Evolutionary conservation across 2,113 vertebrate genomes (phyloP), one percentile per base, ranked within the genome.

Genomic region (Sander lucioperca): DNA sequence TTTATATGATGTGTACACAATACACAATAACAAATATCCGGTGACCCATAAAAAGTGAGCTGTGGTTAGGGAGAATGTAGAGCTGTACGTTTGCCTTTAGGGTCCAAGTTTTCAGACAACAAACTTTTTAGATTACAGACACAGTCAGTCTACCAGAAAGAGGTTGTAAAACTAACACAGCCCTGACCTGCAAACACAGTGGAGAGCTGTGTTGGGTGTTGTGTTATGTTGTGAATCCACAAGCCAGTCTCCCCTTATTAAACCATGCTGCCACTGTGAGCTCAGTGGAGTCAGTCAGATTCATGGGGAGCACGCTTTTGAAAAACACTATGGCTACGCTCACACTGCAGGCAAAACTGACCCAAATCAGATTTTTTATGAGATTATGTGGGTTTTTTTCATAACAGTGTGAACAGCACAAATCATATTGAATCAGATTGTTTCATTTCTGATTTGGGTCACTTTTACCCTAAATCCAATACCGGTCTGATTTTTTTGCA

Each of bases 111-210:
- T 80, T 71, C 83, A 78, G 62, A 77, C 65, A 78, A 59, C 69
- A 83, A 86, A 86, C 84, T 74, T 89, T 89, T 87, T 78, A 64
- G 68, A 88, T 82, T 81, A 85, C 48, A 84, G 27, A 78, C 61
- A 66, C 57, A 78, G 74, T 82, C 82, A 69, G 79, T 83, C 62
- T 77, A 85, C 62, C 73, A 65, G 79, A 80, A 67, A 68, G 65
- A 21, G 58, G 4, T 54, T 27, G 63, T 63, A 47, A 77, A 62
- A 69, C 59, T 51, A 15, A 79, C 81, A 69, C 79, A 86, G 84
- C 63, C 56, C 36, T 85, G 87, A 88, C 88, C 88, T 58, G 45
- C 66, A 72, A 87, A 83, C 86, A 83, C 53, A 73, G 57, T 1
- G 1, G 77, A 75, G 74, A 72, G 71, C 45, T 23, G 23, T 27